Evolutionary conservation across 2,113 vertebrate species (phyloP).

Genomic region (Microcebus griseorufus): DNA sequence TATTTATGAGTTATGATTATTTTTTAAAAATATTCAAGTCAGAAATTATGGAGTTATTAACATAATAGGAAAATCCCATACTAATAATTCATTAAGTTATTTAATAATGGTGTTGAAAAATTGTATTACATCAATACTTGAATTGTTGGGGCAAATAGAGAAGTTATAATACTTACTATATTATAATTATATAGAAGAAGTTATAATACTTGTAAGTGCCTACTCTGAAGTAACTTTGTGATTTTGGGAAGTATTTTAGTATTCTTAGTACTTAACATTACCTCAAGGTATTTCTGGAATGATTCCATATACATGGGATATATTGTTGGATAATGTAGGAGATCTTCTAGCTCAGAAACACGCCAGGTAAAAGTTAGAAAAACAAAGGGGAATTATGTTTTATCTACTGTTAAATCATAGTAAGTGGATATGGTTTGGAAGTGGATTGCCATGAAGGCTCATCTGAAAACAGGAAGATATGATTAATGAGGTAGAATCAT

Average conservation of each 20-base stretch:
- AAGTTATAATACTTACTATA: neutral
- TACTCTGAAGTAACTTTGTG: neutral
- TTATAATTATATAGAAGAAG: neutral
- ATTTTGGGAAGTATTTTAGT: neutral
- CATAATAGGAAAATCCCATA: neutral
- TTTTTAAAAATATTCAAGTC: neutral
- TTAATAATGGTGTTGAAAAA: neutral
- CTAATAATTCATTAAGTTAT: neutral
- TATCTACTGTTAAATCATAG: neutral
- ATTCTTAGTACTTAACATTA: constrained; percentile 2
- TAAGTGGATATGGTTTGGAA: neutral
- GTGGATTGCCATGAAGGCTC: neutral
- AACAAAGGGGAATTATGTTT: neutral
- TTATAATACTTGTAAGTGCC: neutral
- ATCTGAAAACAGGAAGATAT: neutral
- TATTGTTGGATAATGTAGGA: neutral
- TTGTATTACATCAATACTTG: neutral
- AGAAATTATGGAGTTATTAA: neutral
- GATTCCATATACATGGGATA: neutral
- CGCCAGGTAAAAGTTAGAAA: neutral
- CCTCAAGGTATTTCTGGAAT: neutral
- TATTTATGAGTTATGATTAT: neutral
- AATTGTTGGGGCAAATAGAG: neutral
- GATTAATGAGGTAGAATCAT: neutral
- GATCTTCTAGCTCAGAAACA: neutral